These are phyloP conservation scores for Drosophila meridiana DNA, from an alignment of 2,888 invertebrate species.

Conservation along the genomic window DNA sequence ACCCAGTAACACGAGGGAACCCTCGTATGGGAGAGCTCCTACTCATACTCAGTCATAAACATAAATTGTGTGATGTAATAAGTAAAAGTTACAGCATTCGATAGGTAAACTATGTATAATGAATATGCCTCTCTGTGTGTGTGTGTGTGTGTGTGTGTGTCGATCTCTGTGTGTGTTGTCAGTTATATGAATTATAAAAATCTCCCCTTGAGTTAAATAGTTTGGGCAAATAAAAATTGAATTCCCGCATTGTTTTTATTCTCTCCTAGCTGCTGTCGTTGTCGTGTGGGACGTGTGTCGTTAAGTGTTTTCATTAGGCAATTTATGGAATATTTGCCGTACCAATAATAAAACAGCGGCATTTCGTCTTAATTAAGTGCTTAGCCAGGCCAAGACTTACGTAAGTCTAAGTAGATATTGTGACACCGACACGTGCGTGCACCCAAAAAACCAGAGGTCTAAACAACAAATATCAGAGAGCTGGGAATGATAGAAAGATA, in stretches of 20 bases:
- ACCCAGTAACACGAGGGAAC: not conserved
- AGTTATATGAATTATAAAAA: constrained; percentile 31
- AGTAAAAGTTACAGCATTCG: not conserved
- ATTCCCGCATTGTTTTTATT: constrained; percentile 77
- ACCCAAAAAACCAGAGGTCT: constrained; percentile 24
- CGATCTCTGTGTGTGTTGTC: not conserved
- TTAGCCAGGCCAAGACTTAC: constrained; percentile 43
- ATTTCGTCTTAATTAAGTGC: constrained; percentile 79
- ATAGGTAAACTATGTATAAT: constrained; percentile 12
- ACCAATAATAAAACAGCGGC: constrained; percentile 76
- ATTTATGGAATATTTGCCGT: constrained; percentile 77
- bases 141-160: not conserved
- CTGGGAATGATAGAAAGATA: constrained; percentile 62
- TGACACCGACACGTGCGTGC: constrained; percentile 52
- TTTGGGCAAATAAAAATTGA: constrained; percentile 63
- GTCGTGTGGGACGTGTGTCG: constrained; percentile 68
- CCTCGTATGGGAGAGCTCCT: no score
- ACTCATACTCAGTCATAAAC: not conserved
- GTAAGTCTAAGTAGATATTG: constrained; percentile 13
- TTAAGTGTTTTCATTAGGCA: constrained; percentile 74
- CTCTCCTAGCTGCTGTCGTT: constrained; percentile 13
- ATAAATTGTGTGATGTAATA: constrained; percentile 7
- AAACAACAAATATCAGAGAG: constrained; percentile 22
- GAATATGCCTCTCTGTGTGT: not conserved
- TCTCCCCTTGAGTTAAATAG: constrained; percentile 38